Conservation (phyloP, 2,113 vertebrate species). For the Benitochromis conjunctus region DNA sequence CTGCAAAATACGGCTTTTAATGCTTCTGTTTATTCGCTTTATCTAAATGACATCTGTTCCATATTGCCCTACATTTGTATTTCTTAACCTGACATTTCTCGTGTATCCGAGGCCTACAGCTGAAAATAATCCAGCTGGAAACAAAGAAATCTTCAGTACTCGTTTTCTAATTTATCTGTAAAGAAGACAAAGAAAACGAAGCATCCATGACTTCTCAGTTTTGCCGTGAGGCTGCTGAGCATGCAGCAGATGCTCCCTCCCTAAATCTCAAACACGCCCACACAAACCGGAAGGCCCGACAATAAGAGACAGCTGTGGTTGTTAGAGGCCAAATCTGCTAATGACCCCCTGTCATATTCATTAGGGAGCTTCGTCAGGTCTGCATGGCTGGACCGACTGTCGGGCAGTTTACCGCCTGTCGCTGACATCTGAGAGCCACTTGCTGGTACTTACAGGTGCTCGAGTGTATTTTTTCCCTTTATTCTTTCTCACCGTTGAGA, state of each 20-base stretch:
- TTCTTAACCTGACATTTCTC: background rate
- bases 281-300: conserved; percentile 27
- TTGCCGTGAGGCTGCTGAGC: background rate
- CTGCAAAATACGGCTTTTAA: background rate
- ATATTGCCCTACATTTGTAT: background rate
- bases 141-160: background rate
- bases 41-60: background rate
- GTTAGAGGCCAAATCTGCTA: conserved; percentile 50
- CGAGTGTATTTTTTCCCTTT: background rate
- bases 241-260: conserved; percentile 9
- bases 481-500: background rate
- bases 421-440: conserved; percentile 41
- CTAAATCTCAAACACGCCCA: background rate
- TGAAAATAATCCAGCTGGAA: background rate
- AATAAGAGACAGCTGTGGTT: conserved; percentile 57
- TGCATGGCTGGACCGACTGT: conserved; percentile 48
- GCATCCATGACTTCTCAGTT: background rate
- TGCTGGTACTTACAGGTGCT: conserved; percentile 5
- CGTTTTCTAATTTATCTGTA: background rate
- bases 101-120: background rate
- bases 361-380: conserved; percentile 48
- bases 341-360: conserved; percentile 62
- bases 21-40: background rate
- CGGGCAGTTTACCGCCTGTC: conserved; percentile 37
- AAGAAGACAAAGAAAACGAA: background rate